Evolutionary conservation across 2,888 invertebrate genomes (phyloP).

Genomic region (Ophion slaviceki): DNA sequence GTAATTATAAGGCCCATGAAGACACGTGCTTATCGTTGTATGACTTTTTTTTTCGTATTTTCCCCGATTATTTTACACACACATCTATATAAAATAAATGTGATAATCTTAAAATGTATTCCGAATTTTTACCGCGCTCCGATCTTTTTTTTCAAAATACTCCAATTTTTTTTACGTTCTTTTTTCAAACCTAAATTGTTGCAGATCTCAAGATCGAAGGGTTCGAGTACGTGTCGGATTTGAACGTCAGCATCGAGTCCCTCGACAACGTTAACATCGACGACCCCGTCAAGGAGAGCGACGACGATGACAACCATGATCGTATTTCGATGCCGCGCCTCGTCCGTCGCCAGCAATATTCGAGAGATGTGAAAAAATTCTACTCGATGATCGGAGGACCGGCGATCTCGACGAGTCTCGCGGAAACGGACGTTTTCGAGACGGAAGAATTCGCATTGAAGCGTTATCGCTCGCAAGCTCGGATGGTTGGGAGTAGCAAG

Average conservation of each 20-base stretch:
- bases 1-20: no score
- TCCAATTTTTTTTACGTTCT: background rate
- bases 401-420: background rate
- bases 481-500: no score
- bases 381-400: no score
- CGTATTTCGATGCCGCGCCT: no score
- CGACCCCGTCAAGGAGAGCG: background rate
- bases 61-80: background rate
- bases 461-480: no score
- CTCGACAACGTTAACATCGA: background rate
- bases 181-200: background rate
- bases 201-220: background rate
- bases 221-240: background rate
- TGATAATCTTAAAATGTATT: background rate
- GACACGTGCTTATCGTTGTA: background rate
- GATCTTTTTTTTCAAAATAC: no score
- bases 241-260: background rate
- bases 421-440: slow-evolving; percentile 5
- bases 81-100: background rate
- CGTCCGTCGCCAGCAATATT: no score
- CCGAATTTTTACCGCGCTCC: no score
- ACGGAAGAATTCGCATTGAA: slow-evolving; percentile 8
- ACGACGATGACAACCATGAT: no score
- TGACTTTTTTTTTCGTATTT: background rate
- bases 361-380: no score